Evolutionary conservation across 2,888 invertebrate genomes (phyloP).

Genomic region (Cheilosia pagana): DNA sequence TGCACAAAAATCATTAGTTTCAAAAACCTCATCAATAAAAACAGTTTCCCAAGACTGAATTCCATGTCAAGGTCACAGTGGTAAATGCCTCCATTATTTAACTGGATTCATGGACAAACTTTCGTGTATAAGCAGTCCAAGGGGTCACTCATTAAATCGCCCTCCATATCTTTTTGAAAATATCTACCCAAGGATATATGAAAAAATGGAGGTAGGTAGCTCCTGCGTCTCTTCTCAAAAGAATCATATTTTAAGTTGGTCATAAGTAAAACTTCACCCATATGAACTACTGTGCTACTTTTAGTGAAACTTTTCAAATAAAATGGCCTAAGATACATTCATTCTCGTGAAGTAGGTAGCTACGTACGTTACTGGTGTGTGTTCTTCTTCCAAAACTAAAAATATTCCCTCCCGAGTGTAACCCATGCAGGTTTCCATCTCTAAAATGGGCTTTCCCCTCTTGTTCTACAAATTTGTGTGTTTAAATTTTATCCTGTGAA

Average conservation of each 20-base stretch:
- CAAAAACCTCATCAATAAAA: too few relatives aligned
- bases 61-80: too few relatives aligned
- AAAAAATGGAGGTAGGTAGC: too few relatives aligned
- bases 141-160: too few relatives aligned
- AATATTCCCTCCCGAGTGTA: neutral
- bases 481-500: constrained; percentile 2
- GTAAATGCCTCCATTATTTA: too few relatives aligned
- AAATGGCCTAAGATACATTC: constrained; percentile 21
- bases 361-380: constrained; percentile 2
- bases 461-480: neutral
- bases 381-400: neutral
- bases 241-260: constrained; percentile 25
- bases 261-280: constrained; percentile 14
- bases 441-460: neutral
- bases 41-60: too few relatives aligned
- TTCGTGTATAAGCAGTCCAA: too few relatives aligned
- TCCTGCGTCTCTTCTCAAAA: neutral
- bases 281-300: constrained; percentile 22
- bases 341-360: constrained; percentile 10
- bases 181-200: too few relatives aligned
- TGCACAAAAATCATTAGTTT: too few relatives aligned
- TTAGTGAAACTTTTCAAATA: constrained; percentile 53
- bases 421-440: constrained; percentile 1
- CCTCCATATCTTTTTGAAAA: too few relatives aligned
- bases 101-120: too few relatives aligned